phyloP scores from a whole-genome alignment of 2,797 vertebrate genomes.

The Platyrinchus mystaceus region DNA sequence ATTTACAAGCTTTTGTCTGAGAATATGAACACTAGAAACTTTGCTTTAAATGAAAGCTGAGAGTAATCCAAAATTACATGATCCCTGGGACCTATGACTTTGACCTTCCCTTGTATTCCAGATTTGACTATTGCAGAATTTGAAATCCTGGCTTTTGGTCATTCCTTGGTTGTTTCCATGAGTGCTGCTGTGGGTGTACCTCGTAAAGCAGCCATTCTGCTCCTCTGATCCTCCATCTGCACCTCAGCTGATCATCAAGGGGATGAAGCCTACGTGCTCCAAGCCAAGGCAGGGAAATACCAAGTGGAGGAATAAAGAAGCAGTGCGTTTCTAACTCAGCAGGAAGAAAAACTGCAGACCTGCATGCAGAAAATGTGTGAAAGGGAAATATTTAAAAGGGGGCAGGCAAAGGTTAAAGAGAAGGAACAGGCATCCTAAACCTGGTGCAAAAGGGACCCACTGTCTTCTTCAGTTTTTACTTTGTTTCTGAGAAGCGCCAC shows the following conservation, averaged over 20 bases:
- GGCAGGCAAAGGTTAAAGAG: not conserved
- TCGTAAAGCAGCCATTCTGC: not conserved
- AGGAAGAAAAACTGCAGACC: constrained; percentile 32
- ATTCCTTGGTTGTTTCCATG: not conserved
- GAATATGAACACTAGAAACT: not conserved
- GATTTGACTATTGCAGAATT: not conserved
- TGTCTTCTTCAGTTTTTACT: not conserved
- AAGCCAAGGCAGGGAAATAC: not conserved
- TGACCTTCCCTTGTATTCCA: not conserved
- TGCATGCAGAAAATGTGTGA: not conserved
- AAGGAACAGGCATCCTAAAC: not conserved
- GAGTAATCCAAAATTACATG: not conserved
- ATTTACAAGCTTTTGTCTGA: constrained; percentile 36
- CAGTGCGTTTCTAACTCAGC: not conserved
- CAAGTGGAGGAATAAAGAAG: not conserved
- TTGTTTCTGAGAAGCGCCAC: not conserved
- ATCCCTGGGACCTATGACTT: not conserved
- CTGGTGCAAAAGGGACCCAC: accelerated
- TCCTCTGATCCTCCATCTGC: constrained; percentile 50
- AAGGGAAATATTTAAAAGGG: not conserved
- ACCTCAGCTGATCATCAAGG: constrained; percentile 45
- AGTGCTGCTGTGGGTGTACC: not conserved
- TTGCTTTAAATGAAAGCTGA: not conserved
- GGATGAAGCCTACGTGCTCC: not conserved
- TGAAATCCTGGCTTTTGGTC: not conserved